Percentiles rank a stretch among this genome's conserved stretches.
phyloP scores from a whole-genome alignment of 2,888 invertebrate genomes.

The Parthenolecanium corni region DNA sequence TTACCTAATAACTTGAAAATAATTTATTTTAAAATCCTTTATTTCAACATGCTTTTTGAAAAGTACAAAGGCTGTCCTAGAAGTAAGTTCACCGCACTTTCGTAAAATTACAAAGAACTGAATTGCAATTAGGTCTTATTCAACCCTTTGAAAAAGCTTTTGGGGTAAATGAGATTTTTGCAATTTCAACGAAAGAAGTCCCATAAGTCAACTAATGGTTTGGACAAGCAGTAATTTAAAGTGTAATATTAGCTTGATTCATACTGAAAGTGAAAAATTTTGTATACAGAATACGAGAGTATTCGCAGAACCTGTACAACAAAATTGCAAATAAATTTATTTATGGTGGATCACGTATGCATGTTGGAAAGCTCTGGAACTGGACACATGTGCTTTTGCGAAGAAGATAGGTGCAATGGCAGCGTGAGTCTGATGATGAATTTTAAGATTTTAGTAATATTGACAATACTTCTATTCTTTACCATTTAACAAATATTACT shows the following conservation, averaged over 20 bases:
- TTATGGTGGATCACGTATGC: slow-evolving; percentile 97
- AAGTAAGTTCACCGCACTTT: too few species aligned
- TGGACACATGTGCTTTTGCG: slow-evolving; percentile 97
- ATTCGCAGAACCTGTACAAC: slow-evolving; percentile 85
- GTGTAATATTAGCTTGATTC: background rate
- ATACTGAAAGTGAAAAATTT: background rate
- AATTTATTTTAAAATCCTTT: too few species aligned
- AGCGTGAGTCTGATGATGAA: slow-evolving; percentile 5
- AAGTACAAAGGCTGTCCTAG: too few species aligned
- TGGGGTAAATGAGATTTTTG: background rate
- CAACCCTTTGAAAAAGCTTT: background rate
- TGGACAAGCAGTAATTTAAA: background rate
- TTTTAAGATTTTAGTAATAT: background rate
- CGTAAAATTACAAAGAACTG: too few species aligned
- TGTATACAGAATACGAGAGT: slow-evolving; percentile 68
- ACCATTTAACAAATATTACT: background rate
- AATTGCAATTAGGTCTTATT: too few species aligned
- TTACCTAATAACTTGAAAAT: too few species aligned
- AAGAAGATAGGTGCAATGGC: slow-evolving; percentile 86
- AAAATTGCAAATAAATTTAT: slow-evolving; percentile 86
- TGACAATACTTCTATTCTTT: background rate
- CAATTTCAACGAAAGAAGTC: background rate
- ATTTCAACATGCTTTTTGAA: too few species aligned
- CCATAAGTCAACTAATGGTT: background rate
- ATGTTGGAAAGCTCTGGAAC: slow-evolving; percentile 97